phyloP scores from a whole-genome alignment of 2,113 vertebrate species.

The Eublepharis macularius region DNA sequence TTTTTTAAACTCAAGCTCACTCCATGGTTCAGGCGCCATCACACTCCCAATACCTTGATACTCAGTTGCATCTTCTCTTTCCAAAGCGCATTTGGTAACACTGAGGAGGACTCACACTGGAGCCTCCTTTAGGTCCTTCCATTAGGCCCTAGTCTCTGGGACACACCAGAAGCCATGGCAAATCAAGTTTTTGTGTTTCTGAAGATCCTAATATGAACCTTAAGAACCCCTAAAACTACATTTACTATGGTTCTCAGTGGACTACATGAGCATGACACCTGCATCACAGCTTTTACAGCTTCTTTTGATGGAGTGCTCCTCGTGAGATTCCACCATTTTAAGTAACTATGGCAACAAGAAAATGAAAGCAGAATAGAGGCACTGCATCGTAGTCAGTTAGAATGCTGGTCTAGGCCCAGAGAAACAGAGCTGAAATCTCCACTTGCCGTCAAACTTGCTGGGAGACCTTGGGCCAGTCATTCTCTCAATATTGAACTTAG shows the following conservation, averaged over 20 bases:
- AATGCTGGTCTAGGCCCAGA: too few relatives aligned
- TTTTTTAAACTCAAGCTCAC: not conserved
- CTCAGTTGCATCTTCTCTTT: not conserved
- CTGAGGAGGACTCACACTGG: not conserved
- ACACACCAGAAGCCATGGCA: too few relatives aligned
- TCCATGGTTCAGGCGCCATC: not conserved
- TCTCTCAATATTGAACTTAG: too few relatives aligned
- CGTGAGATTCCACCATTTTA: too few relatives aligned
- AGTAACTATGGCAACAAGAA: too few relatives aligned
- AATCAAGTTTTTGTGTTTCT: not conserved
- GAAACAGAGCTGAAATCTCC: too few relatives aligned
- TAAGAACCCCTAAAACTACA: not conserved
- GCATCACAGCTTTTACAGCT: not conserved
- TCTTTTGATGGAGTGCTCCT: too few relatives aligned
- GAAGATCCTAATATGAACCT: not conserved
- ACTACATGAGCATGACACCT: not conserved
- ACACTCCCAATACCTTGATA: not conserved
- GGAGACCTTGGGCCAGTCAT: too few relatives aligned
- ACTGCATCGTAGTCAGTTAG: too few relatives aligned
- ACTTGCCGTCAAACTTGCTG: too few relatives aligned
- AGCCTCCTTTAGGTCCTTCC: not conserved
- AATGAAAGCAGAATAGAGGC: too few relatives aligned
- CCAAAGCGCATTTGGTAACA: not conserved
- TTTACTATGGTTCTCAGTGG: not conserved
- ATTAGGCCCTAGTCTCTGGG: not conserved